Evolutionary conservation across 1,140 invertebrate genomes (phyloP).

Genomic region (Danaus melanippus): DNA sequence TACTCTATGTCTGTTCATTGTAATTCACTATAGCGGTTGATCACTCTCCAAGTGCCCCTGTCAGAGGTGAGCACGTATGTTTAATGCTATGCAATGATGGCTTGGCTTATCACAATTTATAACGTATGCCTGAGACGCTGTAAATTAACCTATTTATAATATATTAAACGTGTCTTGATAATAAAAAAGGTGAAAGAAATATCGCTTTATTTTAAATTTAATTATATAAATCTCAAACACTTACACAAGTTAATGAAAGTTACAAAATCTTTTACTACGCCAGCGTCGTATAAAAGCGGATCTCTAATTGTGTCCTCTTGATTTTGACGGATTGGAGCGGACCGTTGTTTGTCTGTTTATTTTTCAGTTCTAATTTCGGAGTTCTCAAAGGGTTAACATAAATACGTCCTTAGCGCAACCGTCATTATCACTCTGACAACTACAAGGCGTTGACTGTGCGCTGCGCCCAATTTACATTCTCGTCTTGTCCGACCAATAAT

Average conservation of each 20-base stretch:
- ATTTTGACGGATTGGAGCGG: constrained; percentile 19
- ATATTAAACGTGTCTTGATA: no score
- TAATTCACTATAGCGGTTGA: constrained; percentile 13
- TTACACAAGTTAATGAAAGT: no score
- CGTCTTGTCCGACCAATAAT: constrained; percentile 14
- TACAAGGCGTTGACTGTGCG: constrained; percentile 40
- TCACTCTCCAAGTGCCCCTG: constrained; percentile 26
- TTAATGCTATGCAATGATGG: constrained; percentile 1
- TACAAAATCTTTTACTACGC: no score
- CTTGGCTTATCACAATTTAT: no score
- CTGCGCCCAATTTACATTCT: constrained; percentile 17
- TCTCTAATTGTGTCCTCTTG: constrained; percentile 2
- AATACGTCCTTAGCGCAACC: constrained; percentile 47
- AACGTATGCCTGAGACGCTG: no score
- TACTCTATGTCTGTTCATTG: no score
- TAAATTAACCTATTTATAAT: no score
- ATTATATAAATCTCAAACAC: no score
- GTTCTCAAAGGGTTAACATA: constrained; percentile 55
- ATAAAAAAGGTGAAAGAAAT: no score
- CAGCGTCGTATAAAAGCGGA: no score
- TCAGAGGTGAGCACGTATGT: constrained; percentile 22
- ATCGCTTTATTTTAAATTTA: no score
- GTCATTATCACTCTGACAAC: constrained; percentile 55
- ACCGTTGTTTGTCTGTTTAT: constrained; percentile 19
- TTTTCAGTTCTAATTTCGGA: constrained; percentile 46